Evolutionary conservation across 2,888 invertebrate genomes (phyloP), one percentile per base, ranked within the genome.

Genomic region (Neuroscelio doddi): DNA sequence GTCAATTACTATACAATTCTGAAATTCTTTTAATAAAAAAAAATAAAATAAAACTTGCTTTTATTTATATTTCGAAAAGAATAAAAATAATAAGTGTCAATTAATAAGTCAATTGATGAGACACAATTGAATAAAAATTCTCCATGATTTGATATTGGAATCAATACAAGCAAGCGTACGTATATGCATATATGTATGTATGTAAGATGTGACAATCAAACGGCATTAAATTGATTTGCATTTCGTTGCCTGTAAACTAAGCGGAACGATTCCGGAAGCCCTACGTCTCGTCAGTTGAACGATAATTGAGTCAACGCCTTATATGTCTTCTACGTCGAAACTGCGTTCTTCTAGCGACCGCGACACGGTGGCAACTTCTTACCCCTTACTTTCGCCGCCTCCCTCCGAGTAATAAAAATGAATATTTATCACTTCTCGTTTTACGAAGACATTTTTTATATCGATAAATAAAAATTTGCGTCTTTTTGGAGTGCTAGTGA

Each of bases 161-260:
- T 21, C 21, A 21, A 9, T 15, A 17, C 26, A 7, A 51, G 15
- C n/a, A 30, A 38, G 15, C 32, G 53, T 27, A 39, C 17, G 17
- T 12, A 17, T n/a, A 32, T 10, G 21, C 26, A 17, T n/a, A 32
- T 10, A 12, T 27, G 27, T 44, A 44, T 44, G 53, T 55, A 51
- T 34, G 50, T 46, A 64, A 51, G 46, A 59, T 30, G 47, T 39
- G 61, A 62, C 61, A 57, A 66, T 66, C 53, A 53, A 65, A 27
- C 49, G 44, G 56, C 39, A 51, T 47, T 55, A 63, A 69, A 65
- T 68, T 63, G 65, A 68, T 68, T 68, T 65, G 57, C 58, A 62
- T 65, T 51, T 62, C 39, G 68, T 69, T 63, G 65, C 59, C 63
- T 56, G 45, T 50, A 56, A 50, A 58, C 61, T 55, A 55, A 68